Evolutionary conservation across 2,113 vertebrate species (phyloP), one percentile per base, ranked within the genome.

Genomic region (Cacatua alba): DNA sequence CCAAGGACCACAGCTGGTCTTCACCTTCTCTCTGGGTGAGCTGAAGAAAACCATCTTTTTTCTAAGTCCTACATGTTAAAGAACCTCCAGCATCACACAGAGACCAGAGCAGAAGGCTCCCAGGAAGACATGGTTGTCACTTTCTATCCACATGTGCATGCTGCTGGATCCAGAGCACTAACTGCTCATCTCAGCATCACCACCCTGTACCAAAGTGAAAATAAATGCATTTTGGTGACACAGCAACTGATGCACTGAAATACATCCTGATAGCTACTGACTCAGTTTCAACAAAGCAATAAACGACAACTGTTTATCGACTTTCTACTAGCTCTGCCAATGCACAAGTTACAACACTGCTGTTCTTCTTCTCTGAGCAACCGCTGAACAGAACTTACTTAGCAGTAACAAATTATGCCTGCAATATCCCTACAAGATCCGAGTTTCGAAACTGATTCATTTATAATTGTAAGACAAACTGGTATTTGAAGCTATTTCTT

Each of bases 281-380:
- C 60, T 95, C 76, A 59, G 44, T 92, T 96, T 92, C 80, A 95
- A 82, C 37, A 95, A 90, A 82, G 43, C 48, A 84, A 68, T 71
- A 86, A 94, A 88, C 16, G 84, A 67, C 69, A 95, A 93, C 48
- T 91, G 76, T 71, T 92, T 91, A 96, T 31, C 86, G 95, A 88
- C 82, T 86, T 95, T 43, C 72, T 33, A 68, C 76, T 49, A 83
- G 51, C 43, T 82, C 60, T 86, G 71, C 82, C 92, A 96, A 86
- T 67, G 80, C 14, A 86, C 64, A 51, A 46, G 43, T 67, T 83
- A 80, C 26, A 81, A 59, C 75, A 52, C 1, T 21, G 25, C 29
- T 83, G 43, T 35, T 93, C 69, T 83, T 64, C 74, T 70, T 64
- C 74, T 70, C 69, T 55, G 65, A 88, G 64, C 68, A 90, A 48